Evolutionary conservation across 2,113 vertebrate genomes (phyloP).

Genomic region (Prietella phreatophila): DNA sequence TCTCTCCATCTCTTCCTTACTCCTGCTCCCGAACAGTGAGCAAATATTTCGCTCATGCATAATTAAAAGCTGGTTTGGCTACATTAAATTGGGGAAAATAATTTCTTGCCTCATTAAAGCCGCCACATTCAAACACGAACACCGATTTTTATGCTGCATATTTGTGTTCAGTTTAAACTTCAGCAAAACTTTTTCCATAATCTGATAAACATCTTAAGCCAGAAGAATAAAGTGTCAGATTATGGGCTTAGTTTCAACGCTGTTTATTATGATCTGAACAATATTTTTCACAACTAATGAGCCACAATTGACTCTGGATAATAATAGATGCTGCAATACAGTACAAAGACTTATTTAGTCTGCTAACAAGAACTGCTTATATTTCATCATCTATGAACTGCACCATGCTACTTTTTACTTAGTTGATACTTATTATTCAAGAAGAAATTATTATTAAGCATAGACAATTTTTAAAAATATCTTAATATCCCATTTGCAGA

Average conservation of each 20-base stretch:
- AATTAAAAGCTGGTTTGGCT: conserved; percentile 42
- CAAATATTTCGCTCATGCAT: conserved; percentile 26
- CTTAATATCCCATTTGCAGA: no score
- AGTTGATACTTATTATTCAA: not conserved
- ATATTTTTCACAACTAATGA: conserved; percentile 2
- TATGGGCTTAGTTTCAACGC: not conserved
- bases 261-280: not conserved
- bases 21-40: not conserved
- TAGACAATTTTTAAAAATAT: not conserved
- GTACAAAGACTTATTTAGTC: not conserved
- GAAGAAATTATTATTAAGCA: not conserved
- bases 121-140: conserved; percentile 17
- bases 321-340: not conserved
- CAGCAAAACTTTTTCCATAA: conserved; percentile 23
- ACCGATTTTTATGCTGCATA: conserved; percentile 4
- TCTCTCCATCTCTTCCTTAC: conserved; percentile 5
- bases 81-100: conserved; percentile 45
- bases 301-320: not conserved
- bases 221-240: not conserved
- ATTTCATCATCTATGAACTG: not conserved
- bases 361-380: not conserved
- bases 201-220: conserved; percentile 4
- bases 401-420: not conserved
- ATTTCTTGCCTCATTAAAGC: conserved; percentile 49
- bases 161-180: conserved; percentile 38